Evolutionary conservation across 2,888 invertebrate species (phyloP), one percentile per base, ranked within the genome.

Genomic region (Priapulus caudatus): DNA sequence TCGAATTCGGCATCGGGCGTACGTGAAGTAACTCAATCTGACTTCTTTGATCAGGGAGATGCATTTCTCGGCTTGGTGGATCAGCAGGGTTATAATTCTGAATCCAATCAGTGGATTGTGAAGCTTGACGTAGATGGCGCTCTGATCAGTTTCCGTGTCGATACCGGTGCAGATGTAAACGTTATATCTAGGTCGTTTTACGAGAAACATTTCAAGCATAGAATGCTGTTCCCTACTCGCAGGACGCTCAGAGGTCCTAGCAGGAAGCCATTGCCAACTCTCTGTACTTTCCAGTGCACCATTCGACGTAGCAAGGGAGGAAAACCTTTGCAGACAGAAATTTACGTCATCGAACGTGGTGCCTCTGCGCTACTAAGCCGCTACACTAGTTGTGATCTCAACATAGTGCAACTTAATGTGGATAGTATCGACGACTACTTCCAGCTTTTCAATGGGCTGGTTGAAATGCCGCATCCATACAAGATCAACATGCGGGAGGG

Each of bases 161-260:
- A 58, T 48, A 15, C 56, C 15, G 58, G 56, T 18, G 58, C 58
- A 1, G 58, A 58, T 23, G 56, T 52, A 16, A 54, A 53, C 1
- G 56, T 50, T 1, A 16, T 58, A n/a, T 53, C 56, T 10, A 22
- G 24, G 18, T 2, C 22, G 16, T 10, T n/a, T 1, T 56, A 47
- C 23, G 5, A 18, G 1, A 45, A n/a, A n/a, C 10, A 33, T 10
- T 33, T 33, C 33, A 33, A 33, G 33, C 33, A 33, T n/a, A 33
- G n/a, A 33, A n/a, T 33, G 33, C n/a, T 33, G n/a, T 10, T 33
- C 10, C 33, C 10, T 10, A 10, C 33, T 10, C 10, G n/a, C n/a
- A 33, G n/a, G 33, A 33, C 10, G n/a, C n/a, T 33, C 10, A 10
- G 33, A 10, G 33, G 33, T 10, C 33, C 33, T 33, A n/a, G n/a